Percentiles rank a stretch among this genome's conserved stretches.
phyloP scores from a whole-genome alignment of 2,888 invertebrate species.

The Agrochola litura region DNA sequence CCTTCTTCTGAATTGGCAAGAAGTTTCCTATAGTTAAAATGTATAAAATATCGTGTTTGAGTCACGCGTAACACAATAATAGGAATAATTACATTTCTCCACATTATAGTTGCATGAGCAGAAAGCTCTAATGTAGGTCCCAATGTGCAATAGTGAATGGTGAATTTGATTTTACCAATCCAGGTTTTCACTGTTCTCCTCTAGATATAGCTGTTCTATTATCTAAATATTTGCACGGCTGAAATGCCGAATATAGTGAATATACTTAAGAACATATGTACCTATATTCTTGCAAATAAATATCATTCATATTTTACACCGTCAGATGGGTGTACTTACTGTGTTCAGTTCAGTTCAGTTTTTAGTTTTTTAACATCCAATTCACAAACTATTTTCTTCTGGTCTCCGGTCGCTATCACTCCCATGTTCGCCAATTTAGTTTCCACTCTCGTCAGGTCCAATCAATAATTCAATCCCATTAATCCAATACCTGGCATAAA shows the following conservation, averaged over 20 bases:
- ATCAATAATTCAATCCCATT: constrained; percentile 57
- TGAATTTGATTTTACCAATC: neutral
- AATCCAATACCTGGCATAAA: constrained; percentile 47
- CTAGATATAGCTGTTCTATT: neutral
- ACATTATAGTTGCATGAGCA: neutral
- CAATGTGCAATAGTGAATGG: neutral
- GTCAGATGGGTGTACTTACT: no score
- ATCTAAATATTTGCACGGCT: no score
- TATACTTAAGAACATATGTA: no score
- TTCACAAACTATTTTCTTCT: neutral
- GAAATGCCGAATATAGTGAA: no score
- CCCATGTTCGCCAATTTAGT: constrained; percentile 28
- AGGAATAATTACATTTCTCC: neutral
- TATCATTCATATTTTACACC: no score
- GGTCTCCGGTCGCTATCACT: neutral
- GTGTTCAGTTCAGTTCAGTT: neutral
- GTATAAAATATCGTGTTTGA: neutral
- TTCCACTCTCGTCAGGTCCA: constrained; percentile 38
- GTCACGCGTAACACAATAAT: neutral
- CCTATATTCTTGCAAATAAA: no score
- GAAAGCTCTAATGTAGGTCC: neutral
- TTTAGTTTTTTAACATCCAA: neutral
- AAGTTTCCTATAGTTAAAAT: constrained; percentile 27
- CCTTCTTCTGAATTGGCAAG: neutral
- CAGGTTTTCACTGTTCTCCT: neutral